Conservation (phyloP, 2,888 invertebrate species). For the Amphipoea lucens region DNA sequence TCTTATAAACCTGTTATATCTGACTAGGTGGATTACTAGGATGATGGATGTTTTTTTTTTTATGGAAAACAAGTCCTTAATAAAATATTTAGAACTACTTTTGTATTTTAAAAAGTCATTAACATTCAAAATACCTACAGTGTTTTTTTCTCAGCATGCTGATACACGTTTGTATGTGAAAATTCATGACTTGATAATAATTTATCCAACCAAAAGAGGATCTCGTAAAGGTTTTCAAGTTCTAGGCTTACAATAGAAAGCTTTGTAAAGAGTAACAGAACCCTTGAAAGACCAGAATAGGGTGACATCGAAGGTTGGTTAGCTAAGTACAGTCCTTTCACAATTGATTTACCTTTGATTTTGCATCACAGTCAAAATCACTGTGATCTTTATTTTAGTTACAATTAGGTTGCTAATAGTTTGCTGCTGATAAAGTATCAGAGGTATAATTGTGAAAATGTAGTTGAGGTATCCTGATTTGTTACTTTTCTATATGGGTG, state of each 20-base stretch:
- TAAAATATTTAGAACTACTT: background rate
- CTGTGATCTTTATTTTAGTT: background rate
- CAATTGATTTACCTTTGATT: too few relatives aligned
- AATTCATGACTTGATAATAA: background rate
- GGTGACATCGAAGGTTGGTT: slow-evolving; percentile 5
- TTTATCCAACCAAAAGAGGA: background rate
- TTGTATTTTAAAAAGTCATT: background rate
- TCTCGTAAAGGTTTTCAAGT: background rate
- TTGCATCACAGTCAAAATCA: background rate
- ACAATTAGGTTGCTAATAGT: background rate
- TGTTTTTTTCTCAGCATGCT: background rate
- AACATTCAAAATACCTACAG: background rate
- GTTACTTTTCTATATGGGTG: too few relatives aligned
- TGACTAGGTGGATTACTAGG: background rate
- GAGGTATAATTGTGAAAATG: background rate
- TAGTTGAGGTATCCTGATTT: background rate
- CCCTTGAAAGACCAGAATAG: background rate
- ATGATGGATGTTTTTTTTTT: background rate
- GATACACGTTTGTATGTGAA: background rate
- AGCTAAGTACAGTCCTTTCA: background rate
- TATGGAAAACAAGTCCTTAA: background rate
- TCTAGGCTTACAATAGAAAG: background rate
- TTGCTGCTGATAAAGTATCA: too few relatives aligned
- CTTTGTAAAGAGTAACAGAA: background rate
- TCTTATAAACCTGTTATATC: background rate